phyloP scores from a whole-genome alignment of 2,888 invertebrate species.

The Sinopyrophorus schimmeli region DNA sequence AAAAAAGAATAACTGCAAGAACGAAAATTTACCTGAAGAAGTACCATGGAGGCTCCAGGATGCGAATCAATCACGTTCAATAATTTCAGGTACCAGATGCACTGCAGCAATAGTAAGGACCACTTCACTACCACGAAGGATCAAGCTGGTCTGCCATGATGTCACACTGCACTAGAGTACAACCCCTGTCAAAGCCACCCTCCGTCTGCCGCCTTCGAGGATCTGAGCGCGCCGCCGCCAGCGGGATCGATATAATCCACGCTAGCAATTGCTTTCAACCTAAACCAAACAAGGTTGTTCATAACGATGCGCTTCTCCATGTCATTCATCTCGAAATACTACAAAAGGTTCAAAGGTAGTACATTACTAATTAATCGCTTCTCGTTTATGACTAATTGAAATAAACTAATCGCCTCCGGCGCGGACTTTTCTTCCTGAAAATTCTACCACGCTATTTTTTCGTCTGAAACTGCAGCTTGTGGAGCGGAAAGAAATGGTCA shows the following conservation, averaged over 20 bases:
- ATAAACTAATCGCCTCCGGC: too few species aligned
- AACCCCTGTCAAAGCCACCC: conserved; percentile 41
- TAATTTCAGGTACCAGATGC: conserved; percentile 4
- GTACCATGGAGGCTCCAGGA: background rate
- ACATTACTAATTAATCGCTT: too few species aligned
- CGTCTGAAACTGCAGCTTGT: too few species aligned
- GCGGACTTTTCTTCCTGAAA: too few species aligned
- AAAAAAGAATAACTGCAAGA: too few species aligned
- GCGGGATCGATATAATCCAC: conserved; percentile 47
- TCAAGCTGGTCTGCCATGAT: conserved; percentile 36
- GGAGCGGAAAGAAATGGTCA: too few species aligned
- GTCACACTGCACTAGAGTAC: conserved; percentile 41
- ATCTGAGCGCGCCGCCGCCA: conserved; percentile 44
- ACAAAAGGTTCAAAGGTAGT: conserved; percentile 6
- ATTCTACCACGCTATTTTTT: too few species aligned
- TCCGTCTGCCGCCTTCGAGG: conserved; percentile 40
- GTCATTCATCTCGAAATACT: conserved; percentile 30
- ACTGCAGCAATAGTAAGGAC: conserved; percentile 19
- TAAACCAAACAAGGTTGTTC: conserved; percentile 39
- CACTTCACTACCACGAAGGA: conserved; percentile 36
- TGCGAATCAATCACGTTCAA: conserved; percentile 1
- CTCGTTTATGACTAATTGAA: too few species aligned
- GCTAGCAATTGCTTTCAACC: conserved; percentile 45
- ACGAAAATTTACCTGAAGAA: too few species aligned
- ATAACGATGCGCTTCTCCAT: conserved; percentile 37